A percentile compares a stretch with the other conserved stretches of the same genome.
Conservation (phyloP, 2,113 vertebrate genomes). For the Oreamnos americanus region DNA sequence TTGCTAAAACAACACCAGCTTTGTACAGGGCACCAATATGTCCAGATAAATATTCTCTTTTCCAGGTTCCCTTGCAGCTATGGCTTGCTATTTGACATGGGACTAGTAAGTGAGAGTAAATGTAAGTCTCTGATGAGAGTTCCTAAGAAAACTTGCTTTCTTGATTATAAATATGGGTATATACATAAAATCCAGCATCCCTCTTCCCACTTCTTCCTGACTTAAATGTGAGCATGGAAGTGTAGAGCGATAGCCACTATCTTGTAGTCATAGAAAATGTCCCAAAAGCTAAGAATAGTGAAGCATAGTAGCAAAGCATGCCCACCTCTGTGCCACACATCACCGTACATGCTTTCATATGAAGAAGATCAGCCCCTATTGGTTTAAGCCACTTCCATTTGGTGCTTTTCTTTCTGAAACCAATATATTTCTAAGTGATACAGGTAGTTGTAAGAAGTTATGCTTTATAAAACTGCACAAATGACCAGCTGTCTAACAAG, state of each 20-base stretch:
- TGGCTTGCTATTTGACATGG: background rate
- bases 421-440: background rate
- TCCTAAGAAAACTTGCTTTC: background rate
- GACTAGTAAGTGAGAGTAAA: background rate
- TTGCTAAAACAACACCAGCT: background rate
- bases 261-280: background rate
- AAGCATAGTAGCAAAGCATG: background rate
- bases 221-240: background rate
- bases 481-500: background rate
- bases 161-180: background rate
- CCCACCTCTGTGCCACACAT: background rate
- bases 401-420: background rate
- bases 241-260: background rate
- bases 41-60: background rate
- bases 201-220: background rate
- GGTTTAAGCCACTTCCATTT: background rate
- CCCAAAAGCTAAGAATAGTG: background rate
- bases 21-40: background rate
- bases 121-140: background rate
- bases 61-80: background rate
- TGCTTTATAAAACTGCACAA: background rate
- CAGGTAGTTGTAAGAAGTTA: background rate
- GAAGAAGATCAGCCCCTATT: background rate
- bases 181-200: background rate
- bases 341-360: too few species aligned